Conservation (phyloP, 1,140 invertebrate species). For the Cydia amplana region DNA sequence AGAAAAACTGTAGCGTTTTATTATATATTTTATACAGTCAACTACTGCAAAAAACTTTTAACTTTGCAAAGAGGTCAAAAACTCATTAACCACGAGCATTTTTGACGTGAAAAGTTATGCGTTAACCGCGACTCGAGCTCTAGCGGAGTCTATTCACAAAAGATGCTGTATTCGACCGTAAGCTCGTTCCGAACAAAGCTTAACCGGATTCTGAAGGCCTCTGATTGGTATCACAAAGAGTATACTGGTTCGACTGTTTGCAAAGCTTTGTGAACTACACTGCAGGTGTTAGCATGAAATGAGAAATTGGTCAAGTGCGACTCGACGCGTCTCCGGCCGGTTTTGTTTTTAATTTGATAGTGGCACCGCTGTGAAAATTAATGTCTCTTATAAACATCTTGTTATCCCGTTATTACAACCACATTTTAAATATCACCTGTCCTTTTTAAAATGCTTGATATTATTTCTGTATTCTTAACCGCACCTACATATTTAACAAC, state of each 20-base stretch:
- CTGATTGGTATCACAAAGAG: background rate
- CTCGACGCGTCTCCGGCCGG: background rate
- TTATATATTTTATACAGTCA: background rate
- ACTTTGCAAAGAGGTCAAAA: background rate
- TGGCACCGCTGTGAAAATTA: too few species aligned
- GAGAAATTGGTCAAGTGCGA: constrained; percentile 6
- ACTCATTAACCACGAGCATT: background rate
- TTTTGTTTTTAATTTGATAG: too few species aligned
- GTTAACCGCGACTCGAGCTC: background rate
- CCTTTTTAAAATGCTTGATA: background rate
- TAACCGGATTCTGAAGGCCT: background rate
- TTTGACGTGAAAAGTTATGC: background rate
- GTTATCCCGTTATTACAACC: background rate
- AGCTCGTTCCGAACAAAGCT: background rate
- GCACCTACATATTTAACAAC: background rate
- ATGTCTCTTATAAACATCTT: too few species aligned
- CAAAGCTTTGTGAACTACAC: background rate
- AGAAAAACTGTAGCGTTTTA: too few species aligned
- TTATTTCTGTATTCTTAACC: background rate
- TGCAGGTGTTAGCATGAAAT: background rate
- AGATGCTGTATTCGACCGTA: background rate
- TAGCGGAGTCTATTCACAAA: background rate
- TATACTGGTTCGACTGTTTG: background rate
- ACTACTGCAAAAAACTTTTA: background rate
- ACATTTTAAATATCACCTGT: background rate